These are phyloP conservation scores for Plectropomus leopardus DNA, from an alignment of 2,113 vertebrate genomes.

Conservation along the genomic window DNA sequence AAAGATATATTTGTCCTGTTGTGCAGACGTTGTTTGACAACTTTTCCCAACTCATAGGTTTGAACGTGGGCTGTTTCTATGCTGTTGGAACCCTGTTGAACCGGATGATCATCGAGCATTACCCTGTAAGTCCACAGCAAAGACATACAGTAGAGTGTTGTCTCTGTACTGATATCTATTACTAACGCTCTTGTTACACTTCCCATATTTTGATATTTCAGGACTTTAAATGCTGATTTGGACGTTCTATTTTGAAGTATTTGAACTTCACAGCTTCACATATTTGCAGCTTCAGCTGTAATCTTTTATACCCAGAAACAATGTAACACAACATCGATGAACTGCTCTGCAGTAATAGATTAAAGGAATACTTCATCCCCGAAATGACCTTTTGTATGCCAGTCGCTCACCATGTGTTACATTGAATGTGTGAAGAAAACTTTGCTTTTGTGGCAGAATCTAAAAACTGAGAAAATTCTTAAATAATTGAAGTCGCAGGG, in stretches of 20 bases:
- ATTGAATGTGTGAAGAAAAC: too few relatives aligned
- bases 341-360: too few relatives aligned
- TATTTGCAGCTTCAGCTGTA: not conserved
- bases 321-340: too few relatives aligned
- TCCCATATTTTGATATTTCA: not conserved
- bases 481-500: too few relatives aligned
- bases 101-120: conserved; percentile 91
- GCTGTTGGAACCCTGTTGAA: conserved; percentile 93
- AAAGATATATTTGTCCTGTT: not conserved
- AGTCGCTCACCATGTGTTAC: too few relatives aligned
- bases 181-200: not conserved
- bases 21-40: not conserved
- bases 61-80: conserved; percentile 96
- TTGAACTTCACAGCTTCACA: not conserved
- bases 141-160: not conserved
- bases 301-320: not conserved
- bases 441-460: too few relatives aligned
- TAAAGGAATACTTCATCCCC: too few relatives aligned
- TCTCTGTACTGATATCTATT: too few relatives aligned
- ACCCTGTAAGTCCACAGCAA: conserved; percentile 93
- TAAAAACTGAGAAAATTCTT: too few relatives aligned
- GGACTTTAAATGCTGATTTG: not conserved
- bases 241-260: not conserved
- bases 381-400: too few relatives aligned
- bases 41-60: conserved; percentile 82